Evolutionary conservation across 2,797 vertebrate genomes (phyloP), one percentile per base, ranked within the genome.

Genomic region (Cottoperca gobio): DNA sequence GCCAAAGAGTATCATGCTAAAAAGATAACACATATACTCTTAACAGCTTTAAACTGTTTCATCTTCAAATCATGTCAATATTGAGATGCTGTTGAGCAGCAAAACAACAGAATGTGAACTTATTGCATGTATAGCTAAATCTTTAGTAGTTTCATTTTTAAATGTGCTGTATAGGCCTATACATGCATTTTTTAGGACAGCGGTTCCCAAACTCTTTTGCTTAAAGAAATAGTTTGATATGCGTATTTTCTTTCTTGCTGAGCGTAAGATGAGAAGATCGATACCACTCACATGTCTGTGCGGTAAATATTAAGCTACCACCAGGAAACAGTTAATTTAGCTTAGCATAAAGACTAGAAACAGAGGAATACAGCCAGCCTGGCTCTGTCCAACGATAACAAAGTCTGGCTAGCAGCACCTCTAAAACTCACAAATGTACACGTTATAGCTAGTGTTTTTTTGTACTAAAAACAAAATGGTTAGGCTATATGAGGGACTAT

Each of bases 21-120:
- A 57, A 54, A 73, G 39, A 70, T 48, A 48, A 14, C 43, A 23
- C 17, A 71, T 43, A 87, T 84, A 72, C 71, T 72, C 54, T 43
- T 53, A 19, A 52, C 75, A 6, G 19, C 24, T 43, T 37, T 7
- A 21, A 9, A 40, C 50, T 7, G 2, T 59, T 28, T 52, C 10
- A 61, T 21, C 40, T 55, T n/a, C 3, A 39, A 23, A 61, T 53
- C 6, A 26, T 21, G 2, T 40, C 3, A 13, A 21, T 4, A 19
- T 2, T 12, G 2, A 37, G 6, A 19, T 35, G 12, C 23, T 39
- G 3, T 49, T 63, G 3, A 37, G n/a, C 33, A 21, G 17, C 24
- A 35, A 66, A 75, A 68, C 16, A 53, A 37, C 28, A 17, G 8
- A 62, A 7, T 49, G 11, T 52, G 1, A 23, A 23, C 3, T 14